Conservation (phyloP, 2,113 vertebrate genomes). For the Heterotilapia buettikoferi region DNA sequence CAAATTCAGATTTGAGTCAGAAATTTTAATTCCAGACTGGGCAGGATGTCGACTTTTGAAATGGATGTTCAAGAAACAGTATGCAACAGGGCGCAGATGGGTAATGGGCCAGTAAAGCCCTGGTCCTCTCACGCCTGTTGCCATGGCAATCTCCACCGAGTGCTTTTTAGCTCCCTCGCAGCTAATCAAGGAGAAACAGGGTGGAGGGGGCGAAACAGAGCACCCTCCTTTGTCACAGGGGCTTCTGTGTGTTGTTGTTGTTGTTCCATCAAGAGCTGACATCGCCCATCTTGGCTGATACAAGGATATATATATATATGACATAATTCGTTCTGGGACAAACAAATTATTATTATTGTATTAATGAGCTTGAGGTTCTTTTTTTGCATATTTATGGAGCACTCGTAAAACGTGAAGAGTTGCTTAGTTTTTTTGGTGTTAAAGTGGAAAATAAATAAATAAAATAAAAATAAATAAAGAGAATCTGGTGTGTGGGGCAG, state of each 20-base stretch:
- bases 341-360: not conserved
- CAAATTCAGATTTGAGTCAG: not conserved
- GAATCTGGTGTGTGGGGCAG: not conserved
- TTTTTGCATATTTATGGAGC: not conserved
- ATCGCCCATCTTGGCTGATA: not conserved
- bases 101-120: not conserved
- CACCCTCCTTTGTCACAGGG: not conserved
- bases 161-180: not conserved
- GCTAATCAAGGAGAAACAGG: conserved; percentile 1
- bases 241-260: not conserved
- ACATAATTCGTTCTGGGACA: not conserved
- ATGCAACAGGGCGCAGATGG: conserved; percentile 12
- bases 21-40: not conserved
- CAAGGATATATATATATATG: not conserved
- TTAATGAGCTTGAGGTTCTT: not conserved
- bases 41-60: not conserved
- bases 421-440: not conserved
- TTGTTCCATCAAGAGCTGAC: not conserved
- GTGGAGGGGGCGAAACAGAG: not conserved
- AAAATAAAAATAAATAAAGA: not conserved
- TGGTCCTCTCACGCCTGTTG: conserved; percentile 18
- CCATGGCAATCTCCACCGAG: conserved; percentile 19
- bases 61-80: not conserved
- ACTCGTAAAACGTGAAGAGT: not conserved
- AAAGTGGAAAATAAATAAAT: not conserved